Percentiles rank a stretch among this genome's conserved stretches.
Conservation (phyloP, 1,140 invertebrate species). For the Archivesica marissinica region DNA sequence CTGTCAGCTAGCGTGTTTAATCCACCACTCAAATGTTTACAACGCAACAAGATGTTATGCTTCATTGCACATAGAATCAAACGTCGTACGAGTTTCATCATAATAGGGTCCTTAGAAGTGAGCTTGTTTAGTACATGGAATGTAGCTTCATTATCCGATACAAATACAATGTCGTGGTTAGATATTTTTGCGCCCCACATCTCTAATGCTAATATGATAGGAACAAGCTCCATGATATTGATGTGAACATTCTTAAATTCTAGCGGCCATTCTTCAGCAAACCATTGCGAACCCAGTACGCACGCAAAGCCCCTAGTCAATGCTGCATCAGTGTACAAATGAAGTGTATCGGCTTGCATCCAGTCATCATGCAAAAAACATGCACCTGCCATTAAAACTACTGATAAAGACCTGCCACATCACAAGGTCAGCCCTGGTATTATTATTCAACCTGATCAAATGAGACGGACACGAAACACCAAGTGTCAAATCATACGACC, state of each 20-base stretch:
- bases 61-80: background rate
- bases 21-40: conserved; percentile 33
- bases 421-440: conserved; percentile 20
- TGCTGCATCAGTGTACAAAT: conserved; percentile 50
- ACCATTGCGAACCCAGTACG: conserved; percentile 28
- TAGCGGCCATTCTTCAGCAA: background rate
- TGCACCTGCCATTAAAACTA: conserved; percentile 47
- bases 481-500: conserved; percentile 44
- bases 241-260: background rate
- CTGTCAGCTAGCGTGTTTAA: too few species aligned
- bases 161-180: conserved; percentile 22
- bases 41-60: conserved; percentile 7
- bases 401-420: conserved; percentile 47
- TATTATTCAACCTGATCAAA: conserved; percentile 34
- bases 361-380: conserved; percentile 37
- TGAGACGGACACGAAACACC: conserved; percentile 34
- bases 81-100: conserved; percentile 49
- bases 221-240: conserved; percentile 35
- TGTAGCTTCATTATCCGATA: conserved; percentile 41
- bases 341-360: conserved; percentile 5
- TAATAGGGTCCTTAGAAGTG: conserved; percentile 8
- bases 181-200: conserved; percentile 1
- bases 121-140: conserved; percentile 40
- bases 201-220: conserved; percentile 44
- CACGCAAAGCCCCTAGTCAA: background rate